Evolutionary conservation across 1,140 invertebrate genomes (phyloP).

Genomic region (Scaptodrosophila lebanonensis): DNA sequence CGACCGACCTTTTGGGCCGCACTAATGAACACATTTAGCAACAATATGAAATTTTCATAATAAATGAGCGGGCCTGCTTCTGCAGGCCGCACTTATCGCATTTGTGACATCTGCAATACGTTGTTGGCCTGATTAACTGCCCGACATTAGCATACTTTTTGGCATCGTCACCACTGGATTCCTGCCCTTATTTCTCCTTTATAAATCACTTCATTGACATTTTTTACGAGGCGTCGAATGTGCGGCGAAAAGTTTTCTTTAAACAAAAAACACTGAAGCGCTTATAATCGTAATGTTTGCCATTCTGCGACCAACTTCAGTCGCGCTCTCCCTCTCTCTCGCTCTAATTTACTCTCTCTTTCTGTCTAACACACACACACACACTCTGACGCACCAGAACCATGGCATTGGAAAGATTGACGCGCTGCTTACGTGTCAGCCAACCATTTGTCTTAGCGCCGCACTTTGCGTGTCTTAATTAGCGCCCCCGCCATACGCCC

Average conservation of each 20-base stretch:
- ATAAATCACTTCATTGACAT: slow-evolving; percentile 72
- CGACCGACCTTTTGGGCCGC: too few species aligned
- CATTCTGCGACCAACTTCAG: too few species aligned
- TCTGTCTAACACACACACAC: slow-evolving; percentile 3
- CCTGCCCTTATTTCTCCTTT: slow-evolving; percentile 13
- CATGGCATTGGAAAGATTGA: slow-evolving; percentile 40
- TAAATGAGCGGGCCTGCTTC: too few species aligned
- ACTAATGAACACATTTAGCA: too few species aligned
- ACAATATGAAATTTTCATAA: too few species aligned
- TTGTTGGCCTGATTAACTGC: slow-evolving; percentile 40
- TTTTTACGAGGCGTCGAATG: slow-evolving; percentile 61
- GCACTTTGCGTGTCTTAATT: slow-evolving; percentile 73
- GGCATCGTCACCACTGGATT: neutral
- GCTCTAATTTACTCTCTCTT: neutral
- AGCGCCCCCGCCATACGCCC: slow-evolving; percentile 34
- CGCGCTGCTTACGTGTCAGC: slow-evolving; percentile 58
- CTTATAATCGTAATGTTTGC: too few species aligned
- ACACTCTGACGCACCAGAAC: neutral
- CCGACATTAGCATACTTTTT: slow-evolving; percentile 54
- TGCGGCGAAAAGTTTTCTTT: slow-evolving; percentile 32
- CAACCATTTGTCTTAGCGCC: slow-evolving; percentile 63
- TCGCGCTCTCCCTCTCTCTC: too few species aligned
- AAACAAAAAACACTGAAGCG: slow-evolving; percentile 5
- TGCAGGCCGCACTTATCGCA: neutral
- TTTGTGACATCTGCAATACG: neutral